Evolutionary conservation across 2,888 invertebrate species (phyloP).

Genomic region (Lycocerus yunnanus): DNA sequence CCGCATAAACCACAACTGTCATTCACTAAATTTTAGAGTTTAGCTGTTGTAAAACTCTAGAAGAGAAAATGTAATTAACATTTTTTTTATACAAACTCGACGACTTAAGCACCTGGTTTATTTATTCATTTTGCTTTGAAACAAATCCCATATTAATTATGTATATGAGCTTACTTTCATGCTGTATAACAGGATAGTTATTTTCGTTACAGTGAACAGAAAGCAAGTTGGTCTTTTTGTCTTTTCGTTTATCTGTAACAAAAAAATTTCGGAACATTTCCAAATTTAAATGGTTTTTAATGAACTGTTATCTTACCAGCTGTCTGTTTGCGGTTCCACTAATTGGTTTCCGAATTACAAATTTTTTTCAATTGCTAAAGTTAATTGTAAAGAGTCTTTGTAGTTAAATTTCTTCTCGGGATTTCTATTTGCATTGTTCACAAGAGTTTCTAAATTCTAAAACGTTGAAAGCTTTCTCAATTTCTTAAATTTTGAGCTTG

Average conservation of each 20-base stretch:
- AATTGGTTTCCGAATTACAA: background rate
- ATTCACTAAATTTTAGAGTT: background rate
- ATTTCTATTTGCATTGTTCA: background rate
- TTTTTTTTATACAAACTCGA: background rate
- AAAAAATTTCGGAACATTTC: no score
- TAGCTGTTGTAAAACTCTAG: background rate
- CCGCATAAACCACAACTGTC: background rate
- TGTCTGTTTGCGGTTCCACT: no score
- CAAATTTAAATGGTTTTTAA: no score
- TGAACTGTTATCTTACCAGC: no score
- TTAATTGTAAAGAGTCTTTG: background rate
- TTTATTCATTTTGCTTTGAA: background rate
- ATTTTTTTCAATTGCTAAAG: background rate
- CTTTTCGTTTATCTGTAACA: background rate
- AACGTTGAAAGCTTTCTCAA: background rate
- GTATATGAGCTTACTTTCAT: background rate
- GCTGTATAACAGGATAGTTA: background rate
- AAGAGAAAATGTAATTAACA: background rate
- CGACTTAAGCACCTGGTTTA: background rate
- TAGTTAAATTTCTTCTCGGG: background rate
- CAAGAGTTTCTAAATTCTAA: background rate
- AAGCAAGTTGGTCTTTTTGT: background rate
- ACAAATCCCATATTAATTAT: background rate
- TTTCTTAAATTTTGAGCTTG: background rate
- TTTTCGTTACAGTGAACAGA: background rate